phyloP scores from a whole-genome alignment of 2,888 invertebrate genomes.

The Cyclophora punctaria region DNA sequence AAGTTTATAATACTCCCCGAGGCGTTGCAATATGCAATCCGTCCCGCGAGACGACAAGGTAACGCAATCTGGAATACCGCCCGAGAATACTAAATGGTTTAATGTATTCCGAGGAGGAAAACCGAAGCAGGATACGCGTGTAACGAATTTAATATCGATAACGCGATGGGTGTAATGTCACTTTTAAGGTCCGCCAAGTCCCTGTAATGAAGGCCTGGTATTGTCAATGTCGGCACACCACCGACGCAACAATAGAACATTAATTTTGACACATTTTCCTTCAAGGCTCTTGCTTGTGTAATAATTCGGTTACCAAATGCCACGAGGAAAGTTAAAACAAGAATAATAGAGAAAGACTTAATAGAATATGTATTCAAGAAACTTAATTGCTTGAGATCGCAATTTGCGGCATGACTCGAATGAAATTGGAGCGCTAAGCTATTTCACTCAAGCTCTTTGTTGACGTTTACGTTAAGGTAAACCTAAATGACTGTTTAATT shows the following conservation, averaged over 20 bases:
- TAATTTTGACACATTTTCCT: too few relatives aligned
- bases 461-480: too few relatives aligned
- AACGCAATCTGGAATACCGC: constrained; percentile 48
- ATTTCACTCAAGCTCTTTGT: too few relatives aligned
- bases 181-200: constrained; percentile 13
- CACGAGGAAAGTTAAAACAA: too few relatives aligned
- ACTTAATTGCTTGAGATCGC: too few relatives aligned
- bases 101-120: constrained; percentile 61
- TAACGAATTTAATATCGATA: constrained; percentile 32
- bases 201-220: constrained; percentile 2
- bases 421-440: too few relatives aligned
- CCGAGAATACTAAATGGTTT: constrained; percentile 52
- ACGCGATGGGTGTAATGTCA: constrained; percentile 22
- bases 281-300: not conserved
- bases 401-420: too few relatives aligned
- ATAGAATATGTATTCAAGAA: not conserved
- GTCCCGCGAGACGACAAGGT: constrained; percentile 55
- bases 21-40: constrained; percentile 50
- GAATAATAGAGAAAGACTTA: not conserved
- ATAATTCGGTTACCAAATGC: too few relatives aligned
- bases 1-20: constrained; percentile 17
- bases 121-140: constrained; percentile 36
- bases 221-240: not conserved
- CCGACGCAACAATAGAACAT: too few relatives aligned
- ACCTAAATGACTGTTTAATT: too few relatives aligned